Evolutionary conservation across 2,888 invertebrate species (phyloP).

Genomic region (Lucinisca nassula): DNA sequence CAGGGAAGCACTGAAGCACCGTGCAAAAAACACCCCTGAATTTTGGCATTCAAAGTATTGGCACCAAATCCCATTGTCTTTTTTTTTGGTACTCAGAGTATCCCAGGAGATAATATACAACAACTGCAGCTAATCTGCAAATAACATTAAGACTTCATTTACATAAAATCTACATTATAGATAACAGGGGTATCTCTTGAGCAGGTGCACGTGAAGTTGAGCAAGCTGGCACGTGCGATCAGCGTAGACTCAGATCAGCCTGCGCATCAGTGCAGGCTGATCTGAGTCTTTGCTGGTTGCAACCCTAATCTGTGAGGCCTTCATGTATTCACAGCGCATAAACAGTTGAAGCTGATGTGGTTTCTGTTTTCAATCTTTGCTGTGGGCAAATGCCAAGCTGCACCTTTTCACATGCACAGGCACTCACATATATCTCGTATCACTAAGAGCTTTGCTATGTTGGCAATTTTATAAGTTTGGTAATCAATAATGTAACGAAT

Average conservation of each 20-base stretch:
- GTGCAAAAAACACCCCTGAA: not conserved
- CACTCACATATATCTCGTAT: not conserved
- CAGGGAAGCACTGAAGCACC: not conserved
- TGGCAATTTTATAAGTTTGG: not conserved
- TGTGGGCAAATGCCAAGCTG: no score
- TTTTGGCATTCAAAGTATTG: not conserved
- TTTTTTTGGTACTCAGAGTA: not conserved
- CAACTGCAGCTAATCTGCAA: not conserved
- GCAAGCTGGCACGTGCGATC: no score
- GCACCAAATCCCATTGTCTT: constrained; percentile 8
- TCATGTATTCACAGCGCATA: no score
- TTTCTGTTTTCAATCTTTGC: no score
- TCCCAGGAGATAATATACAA: not conserved
- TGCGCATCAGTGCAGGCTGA: no score
- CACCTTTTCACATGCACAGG: no score
- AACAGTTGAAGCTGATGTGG: no score
- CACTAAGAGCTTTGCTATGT: not conserved
- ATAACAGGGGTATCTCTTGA: no score
- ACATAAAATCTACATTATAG: constrained; percentile 6
- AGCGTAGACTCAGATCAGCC: no score
- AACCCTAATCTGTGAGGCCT: no score
- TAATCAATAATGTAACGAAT: not conserved
- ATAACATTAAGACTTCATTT: not conserved
- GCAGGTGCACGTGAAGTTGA: no score
- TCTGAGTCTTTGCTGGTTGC: no score